A percentile compares a stretch with the other conserved stretches of the same genome.
Conservation (phyloP, 2,113 vertebrate species). For the Neolamprologus sp. region DNA sequence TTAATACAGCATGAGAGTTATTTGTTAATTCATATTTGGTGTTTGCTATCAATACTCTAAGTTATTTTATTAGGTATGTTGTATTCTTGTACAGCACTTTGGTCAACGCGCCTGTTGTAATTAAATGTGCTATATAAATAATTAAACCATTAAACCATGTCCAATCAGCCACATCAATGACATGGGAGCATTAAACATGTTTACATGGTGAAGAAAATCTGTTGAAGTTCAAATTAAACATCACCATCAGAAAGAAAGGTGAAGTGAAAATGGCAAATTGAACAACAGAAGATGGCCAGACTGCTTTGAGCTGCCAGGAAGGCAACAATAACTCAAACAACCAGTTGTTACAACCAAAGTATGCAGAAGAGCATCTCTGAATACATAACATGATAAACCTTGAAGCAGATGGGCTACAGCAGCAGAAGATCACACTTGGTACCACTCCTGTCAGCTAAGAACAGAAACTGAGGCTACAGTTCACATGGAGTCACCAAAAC, state of each 20-base stretch:
- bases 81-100: too few species aligned
- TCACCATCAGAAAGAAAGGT: accelerated
- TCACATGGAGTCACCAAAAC: background rate
- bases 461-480: background rate
- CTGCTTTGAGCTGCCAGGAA: background rate
- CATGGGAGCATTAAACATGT: background rate
- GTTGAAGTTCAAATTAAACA: background rate
- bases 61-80: too few species aligned
- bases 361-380: background rate
- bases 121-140: too few species aligned
- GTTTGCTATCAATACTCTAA: too few species aligned
- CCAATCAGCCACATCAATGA: background rate
- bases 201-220: background rate
- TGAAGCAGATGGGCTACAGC: background rate
- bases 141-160: background rate
- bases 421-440: background rate
- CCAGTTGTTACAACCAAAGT: background rate
- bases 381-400: background rate
- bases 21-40: too few species aligned
- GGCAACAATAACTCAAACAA: background rate
- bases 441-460: background rate
- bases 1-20: too few species aligned
- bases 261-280: background rate
- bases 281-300: background rate
- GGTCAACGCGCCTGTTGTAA: too few species aligned